phyloP scores from a whole-genome alignment of 2,113 vertebrate species.

The Pangasianodon gigas region DNA sequence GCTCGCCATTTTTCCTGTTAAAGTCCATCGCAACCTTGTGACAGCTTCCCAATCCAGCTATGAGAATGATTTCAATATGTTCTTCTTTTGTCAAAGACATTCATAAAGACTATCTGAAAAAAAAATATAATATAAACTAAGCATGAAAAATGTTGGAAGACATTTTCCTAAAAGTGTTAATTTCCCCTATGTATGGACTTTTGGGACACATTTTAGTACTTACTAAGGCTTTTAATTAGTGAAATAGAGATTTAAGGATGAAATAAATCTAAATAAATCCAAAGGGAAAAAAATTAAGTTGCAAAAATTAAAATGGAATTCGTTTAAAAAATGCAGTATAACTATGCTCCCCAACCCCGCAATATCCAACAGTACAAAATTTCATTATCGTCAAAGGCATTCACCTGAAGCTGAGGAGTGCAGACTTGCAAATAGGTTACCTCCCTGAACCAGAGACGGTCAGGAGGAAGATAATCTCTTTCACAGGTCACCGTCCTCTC shows the following conservation, averaged over 20 bases:
- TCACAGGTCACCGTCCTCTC: constrained; percentile 34
- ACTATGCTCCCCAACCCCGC: neutral
- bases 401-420: constrained; percentile 23
- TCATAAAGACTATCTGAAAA: no score
- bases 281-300: neutral
- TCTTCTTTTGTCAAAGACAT: no score
- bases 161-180: no score
- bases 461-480: constrained; percentile 44
- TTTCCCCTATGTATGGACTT: no score
- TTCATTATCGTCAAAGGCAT: constrained; percentile 25
- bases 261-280: neutral
- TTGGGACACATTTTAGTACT: neutral
- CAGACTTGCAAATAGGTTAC: constrained; percentile 48
- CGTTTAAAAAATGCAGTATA: neutral
- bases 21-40: no score
- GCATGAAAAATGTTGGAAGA: no score
- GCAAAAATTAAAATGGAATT: no score
- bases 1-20: no score
- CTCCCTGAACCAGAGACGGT: constrained; percentile 30
- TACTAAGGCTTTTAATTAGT: neutral
- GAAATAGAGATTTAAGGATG: neutral
- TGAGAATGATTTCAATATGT: no score
- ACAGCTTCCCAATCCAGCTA: no score
- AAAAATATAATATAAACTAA: no score
- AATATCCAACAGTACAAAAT: neutral